phyloP scores from a whole-genome alignment of 1,140 invertebrate genomes.

The Muscidifurax raptorellus region DNA sequence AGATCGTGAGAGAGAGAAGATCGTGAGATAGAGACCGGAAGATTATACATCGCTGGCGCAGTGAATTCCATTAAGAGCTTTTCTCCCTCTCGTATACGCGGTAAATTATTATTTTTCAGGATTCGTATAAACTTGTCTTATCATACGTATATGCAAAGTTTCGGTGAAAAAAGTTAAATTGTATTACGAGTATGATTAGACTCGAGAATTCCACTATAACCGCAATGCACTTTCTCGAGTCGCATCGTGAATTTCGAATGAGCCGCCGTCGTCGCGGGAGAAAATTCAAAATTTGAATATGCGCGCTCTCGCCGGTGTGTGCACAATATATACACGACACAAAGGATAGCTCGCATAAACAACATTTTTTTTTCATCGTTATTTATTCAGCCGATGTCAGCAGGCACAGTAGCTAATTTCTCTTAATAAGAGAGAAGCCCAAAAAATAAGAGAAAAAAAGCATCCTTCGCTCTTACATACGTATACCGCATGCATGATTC shows the following conservation, averaged over 20 bases:
- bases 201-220: background rate
- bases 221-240: background rate
- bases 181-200: background rate
- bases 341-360: too few species aligned
- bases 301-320: too few species aligned
- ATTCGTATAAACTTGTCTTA: too few species aligned
- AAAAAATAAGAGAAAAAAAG: background rate
- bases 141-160: too few species aligned
- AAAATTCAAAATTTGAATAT: too few species aligned
- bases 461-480: background rate
- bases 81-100: background rate
- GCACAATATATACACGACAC: too few species aligned
- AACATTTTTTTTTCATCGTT: too few species aligned
- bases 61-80: background rate
- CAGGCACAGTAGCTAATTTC: too few species aligned
- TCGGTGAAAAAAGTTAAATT: too few species aligned
- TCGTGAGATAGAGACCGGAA: background rate
- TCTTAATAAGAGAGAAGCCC: too few species aligned
- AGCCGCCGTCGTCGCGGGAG: background rate
- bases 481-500: background rate
- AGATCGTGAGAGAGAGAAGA: slow-evolving; percentile 8
- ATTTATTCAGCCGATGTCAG: too few species aligned
- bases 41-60: background rate
- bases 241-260: background rate
- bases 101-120: too few species aligned